A percentile compares a stretch with the other conserved stretches of the same genome.
Evolutionary conservation across 2,113 vertebrate genomes (phyloP).

Genomic region (Xiphophorus hellerii): DNA sequence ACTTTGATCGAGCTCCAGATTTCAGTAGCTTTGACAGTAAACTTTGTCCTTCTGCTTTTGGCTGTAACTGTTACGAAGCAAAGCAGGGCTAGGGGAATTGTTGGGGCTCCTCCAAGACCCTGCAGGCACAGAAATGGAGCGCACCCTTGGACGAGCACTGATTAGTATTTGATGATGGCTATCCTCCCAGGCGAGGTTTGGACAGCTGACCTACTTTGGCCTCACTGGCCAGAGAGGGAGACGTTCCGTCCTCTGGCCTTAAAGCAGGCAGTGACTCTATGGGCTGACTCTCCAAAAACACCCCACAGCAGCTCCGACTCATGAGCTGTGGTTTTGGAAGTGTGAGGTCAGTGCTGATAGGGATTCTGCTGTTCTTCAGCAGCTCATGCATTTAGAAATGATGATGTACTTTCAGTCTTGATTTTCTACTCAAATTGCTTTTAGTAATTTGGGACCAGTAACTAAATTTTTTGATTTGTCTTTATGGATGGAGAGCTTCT

Average conservation of each 20-base stretch:
- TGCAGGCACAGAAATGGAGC: constrained; percentile 45
- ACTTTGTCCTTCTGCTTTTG: constrained; percentile 37
- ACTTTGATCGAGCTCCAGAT: constrained; percentile 40
- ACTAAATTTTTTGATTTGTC: neutral
- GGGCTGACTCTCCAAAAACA: neutral
- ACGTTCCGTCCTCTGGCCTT: constrained; percentile 12
- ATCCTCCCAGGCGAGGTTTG: constrained; percentile 24
- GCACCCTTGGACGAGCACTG: constrained; percentile 44
- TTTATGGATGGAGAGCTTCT: constrained; percentile 5
- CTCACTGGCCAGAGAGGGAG: constrained; percentile 9
- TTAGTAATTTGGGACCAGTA: constrained; percentile 31
- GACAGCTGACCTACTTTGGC: constrained; percentile 63
- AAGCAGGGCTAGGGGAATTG: neutral
- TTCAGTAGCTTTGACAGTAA: constrained; percentile 36
- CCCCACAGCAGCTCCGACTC: constrained; percentile 2
- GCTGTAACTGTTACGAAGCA: neutral
- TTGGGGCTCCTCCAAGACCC: constrained; percentile 33
- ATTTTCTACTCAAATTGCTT: constrained; percentile 49
- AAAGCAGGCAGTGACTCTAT: neutral
- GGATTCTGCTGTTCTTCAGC: constrained; percentile 11
- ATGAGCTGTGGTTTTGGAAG: constrained; percentile 1
- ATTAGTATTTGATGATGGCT: constrained; percentile 48
- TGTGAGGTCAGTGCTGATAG: constrained; percentile 17
- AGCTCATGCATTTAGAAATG: constrained; percentile 32
- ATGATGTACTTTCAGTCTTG: constrained; percentile 33